Conservation (phyloP, 2,113 vertebrate species). For the Otis tarda region DNA sequence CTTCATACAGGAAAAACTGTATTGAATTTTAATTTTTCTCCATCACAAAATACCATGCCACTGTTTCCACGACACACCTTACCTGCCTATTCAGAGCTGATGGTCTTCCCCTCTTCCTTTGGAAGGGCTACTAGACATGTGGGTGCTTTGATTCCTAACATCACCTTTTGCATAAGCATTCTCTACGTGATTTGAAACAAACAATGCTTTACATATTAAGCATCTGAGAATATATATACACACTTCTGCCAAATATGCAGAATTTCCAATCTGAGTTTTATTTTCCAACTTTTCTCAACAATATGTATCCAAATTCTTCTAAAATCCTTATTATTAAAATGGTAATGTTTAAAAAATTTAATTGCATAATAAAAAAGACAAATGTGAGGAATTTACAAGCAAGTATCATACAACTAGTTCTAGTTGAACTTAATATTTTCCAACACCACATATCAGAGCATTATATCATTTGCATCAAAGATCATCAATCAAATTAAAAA, state of each 20-base stretch:
- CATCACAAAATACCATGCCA: background rate
- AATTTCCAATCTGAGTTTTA: background rate
- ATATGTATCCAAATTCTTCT: background rate
- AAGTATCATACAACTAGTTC: background rate
- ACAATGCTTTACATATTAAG: background rate
- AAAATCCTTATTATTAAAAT: background rate
- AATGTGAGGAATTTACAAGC: background rate
- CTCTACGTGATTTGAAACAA: background rate
- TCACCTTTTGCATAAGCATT: background rate
- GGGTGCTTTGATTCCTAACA: background rate
- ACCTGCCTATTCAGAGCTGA: background rate
- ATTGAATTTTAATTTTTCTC: background rate
- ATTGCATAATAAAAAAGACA: background rate
- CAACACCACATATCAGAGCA: background rate
- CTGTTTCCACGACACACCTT: background rate
- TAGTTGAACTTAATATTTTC: background rate
- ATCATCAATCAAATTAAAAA: background rate
- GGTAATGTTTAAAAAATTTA: background rate
- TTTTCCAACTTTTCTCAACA: background rate
- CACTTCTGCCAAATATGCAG: background rate
- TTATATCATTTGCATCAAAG: background rate
- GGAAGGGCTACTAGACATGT: background rate
- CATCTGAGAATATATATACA: background rate
- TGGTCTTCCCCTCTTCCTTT: background rate
- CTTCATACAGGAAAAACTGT: background rate